A percentile compares a stretch with the other conserved stretches of the same genome.
phyloP scores from a whole-genome alignment of 2,113 vertebrate genomes.

The Pseudorasbora parva region DNA sequence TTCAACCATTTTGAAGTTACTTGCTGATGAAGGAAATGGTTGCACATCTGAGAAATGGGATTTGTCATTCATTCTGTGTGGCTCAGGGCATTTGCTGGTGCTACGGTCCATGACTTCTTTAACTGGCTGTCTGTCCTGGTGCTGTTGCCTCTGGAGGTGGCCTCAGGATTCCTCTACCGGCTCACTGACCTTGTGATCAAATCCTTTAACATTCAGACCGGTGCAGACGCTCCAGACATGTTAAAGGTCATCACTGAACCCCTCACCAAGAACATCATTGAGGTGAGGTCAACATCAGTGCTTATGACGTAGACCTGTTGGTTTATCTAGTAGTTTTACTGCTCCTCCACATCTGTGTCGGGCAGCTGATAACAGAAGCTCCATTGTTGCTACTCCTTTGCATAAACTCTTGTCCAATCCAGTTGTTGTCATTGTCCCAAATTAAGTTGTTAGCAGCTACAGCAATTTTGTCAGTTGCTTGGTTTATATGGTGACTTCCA shows the following conservation, averaged over 20 bases:
- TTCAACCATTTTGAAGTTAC: background rate
- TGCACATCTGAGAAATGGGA: background rate
- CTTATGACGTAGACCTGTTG: background rate
- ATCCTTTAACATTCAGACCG: slow-evolving; percentile 83
- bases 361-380: background rate
- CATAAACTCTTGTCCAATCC: too few relatives aligned
- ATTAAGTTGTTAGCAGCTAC: background rate
- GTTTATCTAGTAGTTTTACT: background rate
- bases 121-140: slow-evolving; percentile 94
- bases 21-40: background rate
- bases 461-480: too few relatives aligned
- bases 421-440: background rate
- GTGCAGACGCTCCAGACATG: slow-evolving; percentile 88
- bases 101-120: slow-evolving; percentile 96
- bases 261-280: slow-evolving; percentile 89
- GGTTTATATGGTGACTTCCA: too few relatives aligned
- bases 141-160: slow-evolving; percentile 86
- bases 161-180: slow-evolving; percentile 82
- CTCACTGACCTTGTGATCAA: slow-evolving; percentile 83
- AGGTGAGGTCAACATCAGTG: slow-evolving; percentile 76
- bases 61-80: background rate
- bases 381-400: background rate
- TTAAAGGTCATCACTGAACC: slow-evolving; percentile 96
- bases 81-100: slow-evolving; percentile 90
- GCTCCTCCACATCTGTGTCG: background rate